Percentiles rank a stretch among this genome's conserved stretches.
These are phyloP conservation scores for Cyclophora punctaria DNA, from an alignment of 2,888 invertebrate genomes.

Conservation along the genomic window DNA sequence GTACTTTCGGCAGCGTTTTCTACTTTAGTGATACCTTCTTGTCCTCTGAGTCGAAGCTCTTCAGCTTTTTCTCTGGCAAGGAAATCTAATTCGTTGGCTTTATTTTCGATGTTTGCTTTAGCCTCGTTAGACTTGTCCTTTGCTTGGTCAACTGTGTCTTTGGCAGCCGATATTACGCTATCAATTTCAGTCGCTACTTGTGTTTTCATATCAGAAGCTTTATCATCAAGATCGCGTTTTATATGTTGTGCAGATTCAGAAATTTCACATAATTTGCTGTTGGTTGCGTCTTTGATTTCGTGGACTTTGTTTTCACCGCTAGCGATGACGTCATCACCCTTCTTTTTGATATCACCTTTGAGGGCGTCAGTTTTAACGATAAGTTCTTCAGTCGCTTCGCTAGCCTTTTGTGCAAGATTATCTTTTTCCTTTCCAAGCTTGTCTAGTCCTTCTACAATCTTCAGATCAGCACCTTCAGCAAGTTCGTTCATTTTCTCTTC, in stretches of 20 bases:
- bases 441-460: conserved; percentile 41
- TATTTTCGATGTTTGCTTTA: conserved; percentile 45
- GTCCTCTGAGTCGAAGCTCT: conserved; percentile 40
- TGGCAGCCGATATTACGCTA: conserved; percentile 33
- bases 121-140: conserved; percentile 43
- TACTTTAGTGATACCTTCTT: conserved; percentile 38
- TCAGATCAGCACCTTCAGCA: conserved; percentile 37
- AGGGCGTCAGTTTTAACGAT: conserved; percentile 33
- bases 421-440: conserved; percentile 54
- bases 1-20: conserved; percentile 39
- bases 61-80: conserved; percentile 55
- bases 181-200: conserved; percentile 36
- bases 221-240: conserved; percentile 32
- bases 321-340: conserved; percentile 35
- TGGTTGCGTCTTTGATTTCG: conserved; percentile 30
- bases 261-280: conserved; percentile 36
- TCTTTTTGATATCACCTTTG: conserved; percentile 35
- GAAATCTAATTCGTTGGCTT: conserved; percentile 57
- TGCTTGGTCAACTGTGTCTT: conserved; percentile 48
- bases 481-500: conserved; percentile 53
- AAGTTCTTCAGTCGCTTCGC: conserved; percentile 39
- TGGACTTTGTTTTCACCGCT: conserved; percentile 34
- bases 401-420: conserved; percentile 44
- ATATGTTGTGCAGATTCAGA: conserved; percentile 34
- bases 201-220: conserved; percentile 32